Evolutionary conservation across 1,140 invertebrate genomes (phyloP), one percentile per base, ranked within the genome.

Genomic region (Neodiprion lecontei): DNA sequence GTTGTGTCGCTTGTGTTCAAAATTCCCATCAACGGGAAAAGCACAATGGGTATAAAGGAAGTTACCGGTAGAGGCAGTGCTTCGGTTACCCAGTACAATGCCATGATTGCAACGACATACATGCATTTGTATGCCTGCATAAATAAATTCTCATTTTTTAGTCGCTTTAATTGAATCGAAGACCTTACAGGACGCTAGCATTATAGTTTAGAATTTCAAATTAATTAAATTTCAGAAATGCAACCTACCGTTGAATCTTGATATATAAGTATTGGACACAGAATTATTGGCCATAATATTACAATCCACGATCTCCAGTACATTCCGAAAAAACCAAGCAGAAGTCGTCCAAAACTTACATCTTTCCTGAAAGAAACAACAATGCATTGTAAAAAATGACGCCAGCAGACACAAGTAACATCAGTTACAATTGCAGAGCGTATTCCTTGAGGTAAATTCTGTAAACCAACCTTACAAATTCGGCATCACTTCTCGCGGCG

Each of bases 41-140:
- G 78, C 4, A 92, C 86, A 0, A 93, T 86, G 1, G 93, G 93
- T 28, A 94, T 81, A 1, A 94, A 82, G 12, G 92, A 90, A 5
- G 93, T 93, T 28, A 93, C 87, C 0, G 92, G 88, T 10, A 94
- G 83, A 0, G 93, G 92, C 5, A 94, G 75, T 0, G 90, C 91
- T 82, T 94, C 93, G 3, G 91, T 91, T 81, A 93, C 90, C 92
- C 92, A 94, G 76, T 88, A 94, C 47, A 92, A 78, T 0, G 91
- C 92, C 91, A 93, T 93, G 53, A 94, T 49, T 0, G 89, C 72
- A 9, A 94, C 86, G 0, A 90, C 88, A 79, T 91, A 94, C 0
- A 90, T 86, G 79, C 92, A 93, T 72, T 75, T 79, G 72, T 84
- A 85, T 82, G 83, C 84, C 86, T 87, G 72, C 28, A 70, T 61